Evolutionary conservation across 2,888 invertebrate species (phyloP).

Genomic region (Aphodius sticticus): DNA sequence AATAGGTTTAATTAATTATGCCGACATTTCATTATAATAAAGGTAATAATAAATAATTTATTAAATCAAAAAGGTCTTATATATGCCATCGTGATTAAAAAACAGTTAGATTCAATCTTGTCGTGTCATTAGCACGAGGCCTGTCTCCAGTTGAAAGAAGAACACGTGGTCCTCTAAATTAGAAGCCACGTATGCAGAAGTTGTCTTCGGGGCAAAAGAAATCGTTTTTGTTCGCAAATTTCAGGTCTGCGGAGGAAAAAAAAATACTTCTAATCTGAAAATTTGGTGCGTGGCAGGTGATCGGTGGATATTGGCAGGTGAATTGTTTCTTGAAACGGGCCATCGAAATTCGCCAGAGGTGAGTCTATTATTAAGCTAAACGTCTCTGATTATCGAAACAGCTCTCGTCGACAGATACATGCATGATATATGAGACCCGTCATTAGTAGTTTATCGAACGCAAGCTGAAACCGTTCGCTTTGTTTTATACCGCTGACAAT

Average conservation of each 20-base stretch:
- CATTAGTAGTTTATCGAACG: conserved; percentile 4
- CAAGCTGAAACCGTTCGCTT: background rate
- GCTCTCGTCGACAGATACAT: background rate
- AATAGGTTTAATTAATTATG: no score
- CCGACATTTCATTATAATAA: no score
- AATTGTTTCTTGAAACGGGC: background rate
- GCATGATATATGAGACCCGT: background rate
- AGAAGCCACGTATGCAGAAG: background rate
- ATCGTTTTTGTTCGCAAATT: background rate
- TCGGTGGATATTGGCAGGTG: background rate
- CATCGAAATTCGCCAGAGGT: conserved; percentile 4
- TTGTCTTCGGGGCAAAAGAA: background rate
- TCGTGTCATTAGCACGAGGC: background rate
- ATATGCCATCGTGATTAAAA: no score
- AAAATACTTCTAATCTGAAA: background rate
- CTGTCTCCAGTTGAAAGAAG: background rate
- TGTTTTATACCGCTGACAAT: background rate
- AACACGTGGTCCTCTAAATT: background rate
- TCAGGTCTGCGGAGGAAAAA: background rate
- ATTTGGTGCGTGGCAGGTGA: background rate
- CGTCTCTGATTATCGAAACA: background rate
- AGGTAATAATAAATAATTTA: no score
- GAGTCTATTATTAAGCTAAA: background rate
- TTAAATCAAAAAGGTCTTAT: no score
- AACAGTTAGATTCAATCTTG: no score